Evolutionary conservation across 2,888 invertebrate genomes (phyloP), one percentile per base, ranked within the genome.

Genomic region (Palloptera scutellata): DNA sequence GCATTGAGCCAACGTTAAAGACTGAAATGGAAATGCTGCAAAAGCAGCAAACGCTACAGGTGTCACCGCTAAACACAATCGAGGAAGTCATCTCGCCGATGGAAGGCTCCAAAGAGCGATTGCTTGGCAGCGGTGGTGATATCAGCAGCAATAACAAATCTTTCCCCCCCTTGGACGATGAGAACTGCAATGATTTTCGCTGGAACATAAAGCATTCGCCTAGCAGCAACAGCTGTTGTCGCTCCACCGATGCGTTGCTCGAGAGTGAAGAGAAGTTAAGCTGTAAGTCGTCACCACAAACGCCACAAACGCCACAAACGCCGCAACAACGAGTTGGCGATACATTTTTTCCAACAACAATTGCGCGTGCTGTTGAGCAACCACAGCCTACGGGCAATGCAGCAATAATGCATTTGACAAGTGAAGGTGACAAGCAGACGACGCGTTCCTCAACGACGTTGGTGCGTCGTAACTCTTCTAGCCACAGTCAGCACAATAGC

Each of bases 1-100:
- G 93, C 11, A 86, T 93, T 66, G 91, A 92, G 76, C 88, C 92
- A 2, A 86, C 86, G 83, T 79, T 82, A 40, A 81, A 81, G 72
- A 79, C 75, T 73, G 84, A 84, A 73, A 79, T 83, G 57, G 83
- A 84, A 57, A 53, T 81, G 71, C 68, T 82, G 69, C 83, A 83
- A 63, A 83, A 82, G 61, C 82, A 82, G 69, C 82, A 82, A 63
- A 87, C 76, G 3, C 66, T 82, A 60, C 82, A 82, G 68, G 75
- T 82, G 12, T 82, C 83, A 0, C 80, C 83, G 0, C 67, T 83
- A 9, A 84, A 83, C 59, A 83, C 84, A 20, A 83, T 84, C 63
- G 81, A 82, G 67, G 84, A 84, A 68, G 81, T 82, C 42, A 80
- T 75, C 40, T 82, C 83, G 1, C 83, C 84, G 1, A 73, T 77